Base-by-base conservation (phyloP, 2,797 vertebrate genomes). In the Chromis chromis region DNA sequence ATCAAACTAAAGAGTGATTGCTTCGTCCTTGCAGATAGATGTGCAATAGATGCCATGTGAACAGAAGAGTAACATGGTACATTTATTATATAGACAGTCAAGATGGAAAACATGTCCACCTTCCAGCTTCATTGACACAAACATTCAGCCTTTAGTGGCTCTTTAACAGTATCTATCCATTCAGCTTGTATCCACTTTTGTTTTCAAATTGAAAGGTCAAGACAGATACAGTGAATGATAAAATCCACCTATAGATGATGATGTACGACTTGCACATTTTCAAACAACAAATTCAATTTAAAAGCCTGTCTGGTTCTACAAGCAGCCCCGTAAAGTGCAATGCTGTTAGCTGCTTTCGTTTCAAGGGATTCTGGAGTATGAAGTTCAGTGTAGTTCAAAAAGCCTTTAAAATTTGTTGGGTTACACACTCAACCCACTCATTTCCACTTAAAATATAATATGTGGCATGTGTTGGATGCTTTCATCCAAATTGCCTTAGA, bases 371-470 rank as follows among this genome's bases (percentile, higher is more conserved):
- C 10, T 69, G 48, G 48, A 74, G 27, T 64, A 42, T 54, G 50
- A 52, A 65, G 74, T 85, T 85, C 60, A 48, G 24, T 66, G 66
- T 40, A 25, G 86, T 79, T 82, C 66, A 85, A 75, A 88, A 83
- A 57, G 68, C 78, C 69, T 82, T 70, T 52, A 40, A 54, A 65
- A 65, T 86, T 79, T 70, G 72, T 81, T 80, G 58, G 55, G 59
- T 76, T 83, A 36, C 81, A 50, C 77, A 82, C 78, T 81, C 74
- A 81, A 79, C 87, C 86, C 81, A 82, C 88, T 89, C 86, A 8
- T 78, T 86, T 79, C 76, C 83, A 86, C 86, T 87, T 74, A 85
- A 81, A 87, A 76, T 74, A 67, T 61, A 70, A 84, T 85, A 78
- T 61, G 60, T 70, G 39, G 36, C 65, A 68, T 81, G 69, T 50